Conservation (phyloP, 1,140 invertebrate species). For the Aphelenchoides besseyi region DNA sequence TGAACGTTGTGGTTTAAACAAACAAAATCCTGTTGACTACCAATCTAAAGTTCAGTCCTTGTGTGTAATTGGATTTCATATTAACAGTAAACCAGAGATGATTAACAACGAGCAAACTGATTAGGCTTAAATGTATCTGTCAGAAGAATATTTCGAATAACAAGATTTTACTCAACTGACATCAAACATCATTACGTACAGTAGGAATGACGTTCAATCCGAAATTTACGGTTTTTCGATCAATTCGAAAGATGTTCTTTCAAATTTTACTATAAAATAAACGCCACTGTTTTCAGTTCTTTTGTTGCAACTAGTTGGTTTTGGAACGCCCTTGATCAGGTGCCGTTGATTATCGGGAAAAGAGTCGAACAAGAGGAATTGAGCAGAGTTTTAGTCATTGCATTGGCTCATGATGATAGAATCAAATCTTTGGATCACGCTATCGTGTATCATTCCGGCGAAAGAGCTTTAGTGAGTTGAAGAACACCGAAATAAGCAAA, state of each 20-base stretch:
- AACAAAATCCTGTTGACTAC: background rate
- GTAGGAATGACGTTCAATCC: no score
- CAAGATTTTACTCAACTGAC: no score
- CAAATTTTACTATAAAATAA: no score
- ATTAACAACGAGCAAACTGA: no score
- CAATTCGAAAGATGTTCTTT: no score
- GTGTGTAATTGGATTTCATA: background rate
- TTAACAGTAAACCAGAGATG: no score
- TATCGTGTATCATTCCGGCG: slow-evolving; percentile 48
- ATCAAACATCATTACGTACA: no score
- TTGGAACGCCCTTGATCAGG: slow-evolving; percentile 47
- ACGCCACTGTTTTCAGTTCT: slow-evolving; percentile 30
- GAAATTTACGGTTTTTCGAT: no score
- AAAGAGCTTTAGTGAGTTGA: slow-evolving; percentile 46
- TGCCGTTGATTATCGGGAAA: slow-evolving; percentile 44
- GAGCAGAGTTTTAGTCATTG: slow-evolving; percentile 39
- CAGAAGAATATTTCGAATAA: no score
- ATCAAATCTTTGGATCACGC: slow-evolving; percentile 49
- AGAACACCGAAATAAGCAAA: no score
- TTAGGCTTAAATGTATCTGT: no score
- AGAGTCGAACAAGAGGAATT: slow-evolving; percentile 47
- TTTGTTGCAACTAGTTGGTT: slow-evolving; percentile 50
- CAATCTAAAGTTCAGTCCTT: background rate
- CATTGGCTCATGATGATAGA: slow-evolving; percentile 40
- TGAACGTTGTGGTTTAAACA: background rate